Conservation (phyloP, 35 echinoderm and acorn worm species). For the Lytechinus variegatus region DNA sequence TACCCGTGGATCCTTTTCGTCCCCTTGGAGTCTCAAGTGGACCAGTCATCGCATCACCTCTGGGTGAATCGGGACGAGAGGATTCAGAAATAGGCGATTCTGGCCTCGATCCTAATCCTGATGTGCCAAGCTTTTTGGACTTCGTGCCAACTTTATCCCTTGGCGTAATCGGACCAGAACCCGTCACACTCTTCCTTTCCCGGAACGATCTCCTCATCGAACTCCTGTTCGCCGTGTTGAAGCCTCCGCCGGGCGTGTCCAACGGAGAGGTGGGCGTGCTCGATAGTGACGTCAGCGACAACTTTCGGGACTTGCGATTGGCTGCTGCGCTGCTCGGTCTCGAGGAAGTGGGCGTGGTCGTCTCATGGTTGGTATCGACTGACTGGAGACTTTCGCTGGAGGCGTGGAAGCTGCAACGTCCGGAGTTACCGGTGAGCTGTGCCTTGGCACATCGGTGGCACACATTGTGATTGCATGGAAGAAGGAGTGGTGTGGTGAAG, state of each 20-base stretch:
- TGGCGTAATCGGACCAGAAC: slow-evolving; percentile 33
- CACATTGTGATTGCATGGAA: slow-evolving; percentile 97
- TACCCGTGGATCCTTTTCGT: slow-evolving; percentile 26
- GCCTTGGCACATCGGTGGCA: slow-evolving; percentile 90
- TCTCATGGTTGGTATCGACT: background rate
- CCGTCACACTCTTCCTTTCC: slow-evolving; percentile 48
- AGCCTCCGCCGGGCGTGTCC: slow-evolving; percentile 40
- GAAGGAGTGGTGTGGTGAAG: slow-evolving; percentile 85
- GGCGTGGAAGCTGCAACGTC: slow-evolving; percentile 19
- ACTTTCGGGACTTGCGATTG: slow-evolving; percentile 24
- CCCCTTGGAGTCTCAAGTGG: slow-evolving; percentile 1
- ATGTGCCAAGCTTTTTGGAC: background rate
- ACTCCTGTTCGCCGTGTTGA: slow-evolving; percentile 17
- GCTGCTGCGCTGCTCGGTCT: background rate
- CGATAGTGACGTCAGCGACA: slow-evolving; percentile 59
- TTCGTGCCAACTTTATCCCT: slow-evolving; percentile 33
- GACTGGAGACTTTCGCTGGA: slow-evolving; percentile 61
- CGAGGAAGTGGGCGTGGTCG: slow-evolving; percentile 24
- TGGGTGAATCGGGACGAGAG: background rate
- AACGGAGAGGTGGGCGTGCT: slow-evolving; percentile 57
- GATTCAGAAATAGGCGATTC: slow-evolving; percentile 31
- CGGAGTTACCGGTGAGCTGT: slow-evolving; percentile 39
- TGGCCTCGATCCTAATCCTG: background rate
- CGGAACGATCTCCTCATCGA: slow-evolving; percentile 50
- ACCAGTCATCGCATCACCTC: background rate